Evolutionary conservation across 1,140 invertebrate genomes (phyloP), one percentile per base, ranked within the genome.

Genomic region (Ditylenchus dipsaci): DNA sequence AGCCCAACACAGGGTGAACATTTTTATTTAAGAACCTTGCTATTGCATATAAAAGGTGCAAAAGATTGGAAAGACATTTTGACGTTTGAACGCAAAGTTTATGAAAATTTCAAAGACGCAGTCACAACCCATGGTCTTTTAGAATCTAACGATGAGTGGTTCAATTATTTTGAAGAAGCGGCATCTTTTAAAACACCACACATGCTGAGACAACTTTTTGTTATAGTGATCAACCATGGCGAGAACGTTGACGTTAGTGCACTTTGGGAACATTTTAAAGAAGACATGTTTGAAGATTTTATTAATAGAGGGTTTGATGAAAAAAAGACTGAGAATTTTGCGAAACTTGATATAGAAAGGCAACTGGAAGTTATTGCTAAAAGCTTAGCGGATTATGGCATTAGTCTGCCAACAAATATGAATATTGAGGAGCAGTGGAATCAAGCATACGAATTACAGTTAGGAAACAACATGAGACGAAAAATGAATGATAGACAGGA

Each of bases 51-150:
- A 3, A 43, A 43, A 56, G 63, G 63, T 19, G 63, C 63, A 56
- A 5, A 26, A 38, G n/a, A n/a, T 29, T 64, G 23, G 21, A 57
- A 57, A 19, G 30, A 56, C 26, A 63, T 64, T 7, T 38, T 23
- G 8, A 64, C 63, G n/a, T 26, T 63, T n/a, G 57, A 64, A 26
- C 3, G 45, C 3, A 53, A 29, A 8, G 26, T 53, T 7, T 64
- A 56, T 27, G n/a, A 64, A 19, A 73, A 65, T 9, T 76, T 68
- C 61, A 63, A 62, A 49, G 75, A 69, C 33, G 74, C 74, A 17
- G 33, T 29, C 9, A 33, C 5, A 19, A 19, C 58, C 1, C 15
- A 65, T 19, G 49, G 26, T 9, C 42, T 73, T 1, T 15, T 70
- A 8, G 17, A 53, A 33, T 49, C 67, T 53, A 65, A 76, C 53